Conservation (phyloP, 2,888 invertebrate species). For the Thereva nobilitata region DNA sequence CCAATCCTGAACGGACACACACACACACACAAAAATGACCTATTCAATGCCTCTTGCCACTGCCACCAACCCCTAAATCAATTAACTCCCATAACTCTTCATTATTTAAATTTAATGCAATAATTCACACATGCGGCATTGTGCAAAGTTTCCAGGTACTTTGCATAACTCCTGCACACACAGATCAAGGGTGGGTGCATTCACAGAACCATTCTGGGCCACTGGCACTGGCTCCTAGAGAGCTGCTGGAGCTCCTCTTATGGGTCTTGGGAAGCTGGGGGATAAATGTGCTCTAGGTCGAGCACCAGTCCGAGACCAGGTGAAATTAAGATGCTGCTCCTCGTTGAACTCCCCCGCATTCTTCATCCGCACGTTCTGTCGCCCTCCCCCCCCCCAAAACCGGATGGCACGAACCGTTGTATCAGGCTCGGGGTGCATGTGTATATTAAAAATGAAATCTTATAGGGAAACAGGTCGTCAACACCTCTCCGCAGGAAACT, state of each 20-base stretch:
- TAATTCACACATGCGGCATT: conserved; percentile 41
- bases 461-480: too few relatives aligned
- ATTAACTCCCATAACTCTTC: conserved; percentile 42
- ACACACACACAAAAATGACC: conserved; percentile 16
- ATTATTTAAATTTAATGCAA: conserved; percentile 42
- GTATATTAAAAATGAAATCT: too few relatives aligned
- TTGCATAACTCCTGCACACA: conserved; percentile 21
- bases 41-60: neutral
- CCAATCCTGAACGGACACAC: neutral
- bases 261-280: neutral
- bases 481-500: too few relatives aligned
- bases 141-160: conserved; percentile 34
- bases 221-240: neutral
- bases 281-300: conserved; percentile 2
- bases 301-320: conserved; percentile 19
- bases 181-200: neutral
- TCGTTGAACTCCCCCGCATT: too few relatives aligned
- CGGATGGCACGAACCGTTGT: too few relatives aligned
- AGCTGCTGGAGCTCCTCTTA: neutral
- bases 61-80: conserved; percentile 35
- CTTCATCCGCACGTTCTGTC: too few relatives aligned
- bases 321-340: conserved; percentile 26
- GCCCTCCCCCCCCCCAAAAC: too few relatives aligned
- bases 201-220: neutral
- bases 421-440: too few relatives aligned